Evolutionary conservation across 2,113 vertebrate genomes (phyloP).

Genomic region (Notarius quadriscutis): DNA sequence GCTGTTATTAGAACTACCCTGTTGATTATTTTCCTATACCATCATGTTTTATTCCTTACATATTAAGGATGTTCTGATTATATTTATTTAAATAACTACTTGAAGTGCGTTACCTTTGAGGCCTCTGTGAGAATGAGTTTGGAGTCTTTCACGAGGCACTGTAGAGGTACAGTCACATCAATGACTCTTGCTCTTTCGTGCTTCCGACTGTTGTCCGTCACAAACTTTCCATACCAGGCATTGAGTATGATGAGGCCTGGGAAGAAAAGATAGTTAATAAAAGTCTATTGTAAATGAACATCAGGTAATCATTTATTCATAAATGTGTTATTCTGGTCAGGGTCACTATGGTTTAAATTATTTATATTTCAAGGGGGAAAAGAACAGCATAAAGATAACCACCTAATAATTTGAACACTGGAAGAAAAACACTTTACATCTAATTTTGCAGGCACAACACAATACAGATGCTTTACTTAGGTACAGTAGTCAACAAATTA

Average conservation of each 20-base stretch:
- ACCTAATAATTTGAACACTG: neutral
- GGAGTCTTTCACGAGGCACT: constrained; percentile 97
- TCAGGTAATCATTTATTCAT: neutral
- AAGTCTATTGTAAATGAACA: neutral
- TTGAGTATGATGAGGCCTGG: constrained; percentile 94
- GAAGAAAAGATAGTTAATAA: constrained; percentile 2
- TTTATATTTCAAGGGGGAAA: neutral
- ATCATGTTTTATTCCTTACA: neutral
- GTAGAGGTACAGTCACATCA: constrained; percentile 93
- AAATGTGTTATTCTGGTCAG: neutral
- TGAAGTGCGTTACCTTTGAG: constrained; percentile 79
- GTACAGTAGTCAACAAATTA: neutral
- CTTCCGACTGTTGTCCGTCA: constrained; percentile 90
- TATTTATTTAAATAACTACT: neutral
- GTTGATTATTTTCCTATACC: neutral
- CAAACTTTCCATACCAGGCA: constrained; percentile 98
- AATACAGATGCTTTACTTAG: neutral
- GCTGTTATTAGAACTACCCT: neutral
- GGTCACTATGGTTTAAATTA: neutral
- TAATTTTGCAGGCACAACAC: neutral
- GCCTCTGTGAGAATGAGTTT: constrained; percentile 97
- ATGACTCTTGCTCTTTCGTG: constrained; percentile 94
- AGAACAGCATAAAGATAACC: neutral
- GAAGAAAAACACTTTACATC: neutral
- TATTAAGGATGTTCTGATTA: neutral